These are phyloP conservation scores for Craniophora ligustri DNA, from an alignment of 2,888 invertebrate species.

Conservation along the genomic window DNA sequence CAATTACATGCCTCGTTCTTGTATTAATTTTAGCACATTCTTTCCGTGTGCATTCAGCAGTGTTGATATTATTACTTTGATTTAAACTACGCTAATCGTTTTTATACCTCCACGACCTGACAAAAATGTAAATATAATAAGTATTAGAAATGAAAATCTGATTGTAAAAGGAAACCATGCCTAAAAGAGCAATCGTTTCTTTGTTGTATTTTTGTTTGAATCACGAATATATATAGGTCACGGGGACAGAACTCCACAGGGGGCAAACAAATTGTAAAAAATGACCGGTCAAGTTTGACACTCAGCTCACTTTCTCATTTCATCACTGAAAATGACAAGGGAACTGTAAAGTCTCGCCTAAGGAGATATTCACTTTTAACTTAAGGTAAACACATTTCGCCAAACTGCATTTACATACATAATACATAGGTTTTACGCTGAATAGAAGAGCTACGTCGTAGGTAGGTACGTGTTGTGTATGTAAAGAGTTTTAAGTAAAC, in stretches of 20 bases:
- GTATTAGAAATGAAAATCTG: constrained; percentile 26
- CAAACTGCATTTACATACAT: constrained; percentile 42
- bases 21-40: too few relatives aligned
- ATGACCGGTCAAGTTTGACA: constrained; percentile 35
- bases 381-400: constrained; percentile 26
- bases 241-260: constrained; percentile 37
- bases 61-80: neutral
- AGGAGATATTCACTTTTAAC: constrained; percentile 25
- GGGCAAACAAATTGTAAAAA: constrained; percentile 50
- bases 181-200: constrained; percentile 42
- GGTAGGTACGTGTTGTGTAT: constrained; percentile 30
- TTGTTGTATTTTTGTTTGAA: constrained; percentile 46
- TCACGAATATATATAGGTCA: constrained; percentile 49
- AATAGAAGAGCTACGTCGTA: constrained; percentile 37
- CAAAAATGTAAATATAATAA: constrained; percentile 8
- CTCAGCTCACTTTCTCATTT: constrained; percentile 36
- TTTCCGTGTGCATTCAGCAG: neutral
- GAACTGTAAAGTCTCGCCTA: constrained; percentile 9
- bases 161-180: constrained; percentile 25
- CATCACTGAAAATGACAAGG: constrained; percentile 45
- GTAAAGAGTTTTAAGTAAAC: constrained; percentile 30
- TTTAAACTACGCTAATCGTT: neutral
- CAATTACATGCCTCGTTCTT: too few relatives aligned
- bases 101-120: neutral
- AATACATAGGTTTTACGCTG: constrained; percentile 43